These are phyloP conservation scores for Cylas formicarius DNA, from an alignment of 1,140 invertebrate genomes.

Conservation along the genomic window DNA sequence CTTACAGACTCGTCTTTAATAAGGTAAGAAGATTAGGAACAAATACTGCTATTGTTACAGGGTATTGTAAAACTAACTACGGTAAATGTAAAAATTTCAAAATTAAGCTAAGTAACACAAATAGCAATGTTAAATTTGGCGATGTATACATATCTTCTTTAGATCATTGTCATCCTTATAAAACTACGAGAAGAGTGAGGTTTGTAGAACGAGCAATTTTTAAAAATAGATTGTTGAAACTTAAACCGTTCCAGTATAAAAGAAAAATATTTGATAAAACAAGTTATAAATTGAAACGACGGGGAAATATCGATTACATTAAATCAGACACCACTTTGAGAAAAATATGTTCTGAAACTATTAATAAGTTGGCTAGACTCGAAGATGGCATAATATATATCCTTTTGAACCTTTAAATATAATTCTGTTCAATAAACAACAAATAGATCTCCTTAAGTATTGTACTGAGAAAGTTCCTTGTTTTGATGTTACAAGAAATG, in stretches of 20 bases:
- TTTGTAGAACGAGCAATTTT: constrained; percentile 7
- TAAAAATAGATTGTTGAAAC: constrained; percentile 4
- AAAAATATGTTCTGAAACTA: constrained; percentile 15
- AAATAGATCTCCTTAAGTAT: constrained; percentile 1
- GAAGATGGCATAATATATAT: constrained; percentile 12
- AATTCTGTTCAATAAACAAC: constrained; percentile 7
- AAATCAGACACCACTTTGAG: constrained; percentile 9
- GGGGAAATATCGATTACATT: constrained; percentile 9
- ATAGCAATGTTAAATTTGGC: too few relatives aligned
- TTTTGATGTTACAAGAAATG: neutral
- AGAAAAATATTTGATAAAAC: neutral
- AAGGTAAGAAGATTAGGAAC: too few relatives aligned
- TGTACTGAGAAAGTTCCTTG: too few relatives aligned
- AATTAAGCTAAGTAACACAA: too few relatives aligned
- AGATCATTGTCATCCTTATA: too few relatives aligned
- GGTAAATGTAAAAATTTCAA: too few relatives aligned
- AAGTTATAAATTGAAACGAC: neutral
- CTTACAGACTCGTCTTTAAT: too few relatives aligned
- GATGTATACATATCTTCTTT: too few relatives aligned
- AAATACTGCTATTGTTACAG: too few relatives aligned
- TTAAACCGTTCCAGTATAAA: constrained; percentile 10
- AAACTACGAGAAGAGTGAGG: too few relatives aligned
- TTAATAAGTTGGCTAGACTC: constrained; percentile 3
- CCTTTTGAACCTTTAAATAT: constrained; percentile 1
- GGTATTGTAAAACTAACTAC: too few relatives aligned